Evolutionary conservation across 2,888 invertebrate species (phyloP).

Genomic region (Temnothorax unifasciatus): DNA sequence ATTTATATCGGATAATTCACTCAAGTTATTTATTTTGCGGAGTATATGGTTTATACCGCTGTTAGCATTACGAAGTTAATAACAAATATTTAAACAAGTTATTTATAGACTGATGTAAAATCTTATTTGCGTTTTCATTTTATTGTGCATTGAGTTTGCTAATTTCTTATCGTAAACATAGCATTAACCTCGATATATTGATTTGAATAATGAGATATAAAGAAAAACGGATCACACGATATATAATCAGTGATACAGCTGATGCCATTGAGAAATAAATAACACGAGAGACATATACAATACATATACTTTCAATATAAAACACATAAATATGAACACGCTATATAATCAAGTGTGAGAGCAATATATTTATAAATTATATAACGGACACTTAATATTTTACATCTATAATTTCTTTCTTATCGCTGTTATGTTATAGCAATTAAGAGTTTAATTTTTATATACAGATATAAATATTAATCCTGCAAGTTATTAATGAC

Average conservation of each 20-base stretch:
- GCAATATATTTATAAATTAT: conserved; percentile 14
- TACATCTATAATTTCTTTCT: not conserved
- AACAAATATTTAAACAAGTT: not conserved
- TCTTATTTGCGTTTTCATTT: conserved; percentile 22
- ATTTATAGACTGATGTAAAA: not conserved
- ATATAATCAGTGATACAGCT: not conserved
- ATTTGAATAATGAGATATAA: conserved; percentile 9
- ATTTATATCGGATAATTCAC: conserved; percentile 22
- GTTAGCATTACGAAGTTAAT: conserved; percentile 1
- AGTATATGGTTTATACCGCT: not conserved
- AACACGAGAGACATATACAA: not conserved
- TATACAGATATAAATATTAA: not conserved
- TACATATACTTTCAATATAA: not conserved
- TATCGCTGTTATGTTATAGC: not conserved
- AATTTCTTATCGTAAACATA: not conserved
- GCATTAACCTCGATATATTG: not conserved
- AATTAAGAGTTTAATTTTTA: not conserved
- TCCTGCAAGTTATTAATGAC: not conserved
- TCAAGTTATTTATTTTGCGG: conserved; percentile 13
- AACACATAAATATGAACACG: not conserved
- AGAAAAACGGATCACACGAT: not conserved
- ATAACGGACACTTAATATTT: not conserved
- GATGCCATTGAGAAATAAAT: conserved; percentile 18
- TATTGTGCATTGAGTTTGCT: not conserved
- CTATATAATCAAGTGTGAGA: not conserved